phyloP scores from a whole-genome alignment of 1,140 invertebrate species.

The Drosophila mayri region DNA sequence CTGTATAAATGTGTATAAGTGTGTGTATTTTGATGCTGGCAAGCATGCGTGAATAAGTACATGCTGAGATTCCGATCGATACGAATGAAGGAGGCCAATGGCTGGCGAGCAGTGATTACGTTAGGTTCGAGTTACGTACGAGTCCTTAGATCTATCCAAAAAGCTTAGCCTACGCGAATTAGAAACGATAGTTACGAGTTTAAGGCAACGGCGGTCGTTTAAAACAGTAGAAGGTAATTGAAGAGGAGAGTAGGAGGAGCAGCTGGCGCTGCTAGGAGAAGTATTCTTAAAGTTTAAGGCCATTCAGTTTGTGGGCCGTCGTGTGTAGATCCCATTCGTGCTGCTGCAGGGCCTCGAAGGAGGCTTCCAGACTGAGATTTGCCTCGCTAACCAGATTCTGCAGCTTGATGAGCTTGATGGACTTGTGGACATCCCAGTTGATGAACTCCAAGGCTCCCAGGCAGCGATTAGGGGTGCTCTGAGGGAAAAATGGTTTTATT shows the following conservation, averaged over 20 bases:
- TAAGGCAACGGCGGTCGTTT: slow-evolving; percentile 58
- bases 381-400: slow-evolving; percentile 87
- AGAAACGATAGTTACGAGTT: slow-evolving; percentile 33
- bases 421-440: slow-evolving; percentile 95
- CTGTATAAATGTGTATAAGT: slow-evolving; percentile 32
- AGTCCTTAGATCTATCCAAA: slow-evolving; percentile 59
- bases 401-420: slow-evolving; percentile 93
- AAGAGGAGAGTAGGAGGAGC: not conserved
- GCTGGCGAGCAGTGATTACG: slow-evolving; percentile 67
- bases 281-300: slow-evolving; percentile 59
- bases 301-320: slow-evolving; percentile 77
- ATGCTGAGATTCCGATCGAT: slow-evolving; percentile 73
- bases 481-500: slow-evolving; percentile 45
- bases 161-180: slow-evolving; percentile 46
- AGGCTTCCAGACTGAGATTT: slow-evolving; percentile 81
- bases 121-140: slow-evolving; percentile 29
- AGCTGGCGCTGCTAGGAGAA: not conserved
- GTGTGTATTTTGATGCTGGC: slow-evolving; percentile 34
- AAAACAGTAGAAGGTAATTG: slow-evolving; percentile 32
- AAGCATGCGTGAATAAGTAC: slow-evolving; percentile 65
- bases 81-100: slow-evolving; percentile 52
- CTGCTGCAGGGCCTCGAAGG: slow-evolving; percentile 84
- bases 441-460: slow-evolving; percentile 92
- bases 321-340: slow-evolving; percentile 85
- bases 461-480: slow-evolving; percentile 93